Conservation (phyloP, 2,113 vertebrate genomes). For the Tupaia chinensis region DNA sequence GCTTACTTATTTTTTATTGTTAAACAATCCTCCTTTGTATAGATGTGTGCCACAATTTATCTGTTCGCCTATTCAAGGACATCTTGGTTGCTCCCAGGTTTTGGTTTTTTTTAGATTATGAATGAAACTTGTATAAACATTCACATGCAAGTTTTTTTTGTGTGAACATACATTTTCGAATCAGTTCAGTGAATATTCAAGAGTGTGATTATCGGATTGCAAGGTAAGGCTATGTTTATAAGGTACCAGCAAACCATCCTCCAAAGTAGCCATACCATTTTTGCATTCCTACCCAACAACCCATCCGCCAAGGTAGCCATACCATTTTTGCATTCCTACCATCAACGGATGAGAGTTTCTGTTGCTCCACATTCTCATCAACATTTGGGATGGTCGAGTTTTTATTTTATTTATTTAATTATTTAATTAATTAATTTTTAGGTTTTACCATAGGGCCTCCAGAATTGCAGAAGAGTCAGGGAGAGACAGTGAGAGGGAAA, state of each 20-base stretch:
- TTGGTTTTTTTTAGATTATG: conserved; percentile 7
- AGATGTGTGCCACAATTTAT: background rate
- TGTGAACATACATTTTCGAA: background rate
- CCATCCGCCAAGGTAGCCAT: background rate
- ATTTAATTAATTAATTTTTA: no score
- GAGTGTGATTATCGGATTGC: background rate
- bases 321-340: background rate
- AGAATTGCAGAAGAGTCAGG: no score
- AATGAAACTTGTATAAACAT: background rate
- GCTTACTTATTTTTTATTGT: conserved; percentile 21
- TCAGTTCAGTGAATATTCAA: background rate
- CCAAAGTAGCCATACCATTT: background rate
- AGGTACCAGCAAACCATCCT: background rate
- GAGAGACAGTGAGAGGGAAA: no score
- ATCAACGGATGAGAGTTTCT: background rate
- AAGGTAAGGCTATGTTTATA: background rate
- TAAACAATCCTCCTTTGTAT: background rate
- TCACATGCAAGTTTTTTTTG: background rate
- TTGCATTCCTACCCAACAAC: no score
- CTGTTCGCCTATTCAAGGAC: background rate
- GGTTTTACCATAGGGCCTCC: no score
- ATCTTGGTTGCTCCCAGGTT: background rate
- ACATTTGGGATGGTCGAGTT: background rate
- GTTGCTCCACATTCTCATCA: background rate
- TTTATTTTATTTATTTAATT: no score